Evolutionary conservation across 2,797 vertebrate genomes (phyloP), one percentile per base, ranked within the genome.

Genomic region (Clamator glandarius): DNA sequence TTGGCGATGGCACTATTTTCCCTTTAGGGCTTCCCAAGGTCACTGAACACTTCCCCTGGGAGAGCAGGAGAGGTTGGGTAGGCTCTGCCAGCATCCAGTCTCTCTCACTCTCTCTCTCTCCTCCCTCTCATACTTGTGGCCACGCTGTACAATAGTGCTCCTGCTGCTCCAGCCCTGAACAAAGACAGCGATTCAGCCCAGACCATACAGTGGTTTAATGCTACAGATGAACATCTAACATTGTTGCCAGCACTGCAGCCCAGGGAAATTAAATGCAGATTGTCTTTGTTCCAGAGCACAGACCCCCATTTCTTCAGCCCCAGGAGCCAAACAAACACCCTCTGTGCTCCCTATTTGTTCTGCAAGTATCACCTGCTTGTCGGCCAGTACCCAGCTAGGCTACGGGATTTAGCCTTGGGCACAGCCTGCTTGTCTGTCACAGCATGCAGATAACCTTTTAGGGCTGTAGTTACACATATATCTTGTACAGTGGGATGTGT

Each of bases 201-300:
- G 4, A 31, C 58, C 0, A 0, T 1, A 4, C 78, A 41, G 54
- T 2, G 7, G 1, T 62, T 84, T 20, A 29, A 14, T 25, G 67
- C 82, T 36, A 8, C 85, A 36, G 87, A 93, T 67, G 64, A 96
- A 91, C 74, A 74, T 93, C 80, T 3, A 91, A 94, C 74, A 88
- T 93, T 93, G 92, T 84, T 17, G 62, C 87, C 91, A 76, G 79
- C 52, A n/a, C 59, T 46, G 77, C 80, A 70, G 87, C 67, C 66
- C 80, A 62, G 83, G 74, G 84, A 94, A 96, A 91, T 84, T 91
- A 91, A 88, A 96, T 87, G 85, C 83, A 70, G 91, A 94, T 94
- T 67, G 57, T 33, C 87, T 91, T 94, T 96, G 85, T 79, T 89
- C 59, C 59, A 1, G 0, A 94, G 85, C 44, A 94, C 87, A 95